phyloP scores from a whole-genome alignment of 1,140 invertebrate genomes.

The Caerostris extrusa region DNA sequence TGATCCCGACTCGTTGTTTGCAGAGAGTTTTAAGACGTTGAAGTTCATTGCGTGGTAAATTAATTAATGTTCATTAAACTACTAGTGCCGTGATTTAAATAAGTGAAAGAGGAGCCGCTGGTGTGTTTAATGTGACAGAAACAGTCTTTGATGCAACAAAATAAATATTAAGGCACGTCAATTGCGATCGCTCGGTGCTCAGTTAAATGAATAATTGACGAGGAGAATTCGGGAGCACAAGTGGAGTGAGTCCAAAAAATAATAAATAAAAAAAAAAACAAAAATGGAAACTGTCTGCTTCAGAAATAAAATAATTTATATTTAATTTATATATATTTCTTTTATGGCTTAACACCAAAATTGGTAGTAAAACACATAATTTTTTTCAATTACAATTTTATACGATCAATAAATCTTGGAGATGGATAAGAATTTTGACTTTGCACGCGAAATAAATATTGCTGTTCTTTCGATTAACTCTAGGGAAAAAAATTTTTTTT shows the following conservation, averaged over 20 bases:
- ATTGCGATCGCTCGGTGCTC: constrained; percentile 39
- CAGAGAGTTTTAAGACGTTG: constrained; percentile 22
- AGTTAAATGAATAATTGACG: constrained; percentile 61
- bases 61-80: constrained; percentile 69
- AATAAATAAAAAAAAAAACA: too few species aligned
- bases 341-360: too few species aligned
- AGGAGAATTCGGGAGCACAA: neutral
- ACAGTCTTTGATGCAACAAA: constrained; percentile 1
- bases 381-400: too few species aligned
- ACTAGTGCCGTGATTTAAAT: constrained; percentile 32
- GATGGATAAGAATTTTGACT: too few species aligned
- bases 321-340: too few species aligned
- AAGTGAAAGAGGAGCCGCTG: constrained; percentile 10
- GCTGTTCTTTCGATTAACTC: too few species aligned
- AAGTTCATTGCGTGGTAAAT: constrained; percentile 63
- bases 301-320: too few species aligned
- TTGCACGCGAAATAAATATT: too few species aligned
- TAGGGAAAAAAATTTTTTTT: too few species aligned
- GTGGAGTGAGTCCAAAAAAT: neutral
- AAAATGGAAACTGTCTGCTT: too few species aligned
- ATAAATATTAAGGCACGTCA: constrained; percentile 43
- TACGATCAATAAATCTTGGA: too few species aligned
- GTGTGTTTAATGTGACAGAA: constrained; percentile 64
- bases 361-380: too few species aligned
- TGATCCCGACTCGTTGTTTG: constrained; percentile 29